Evolutionary conservation across 2,888 invertebrate species (phyloP).

Genomic region (Stegophylla sp.): DNA sequence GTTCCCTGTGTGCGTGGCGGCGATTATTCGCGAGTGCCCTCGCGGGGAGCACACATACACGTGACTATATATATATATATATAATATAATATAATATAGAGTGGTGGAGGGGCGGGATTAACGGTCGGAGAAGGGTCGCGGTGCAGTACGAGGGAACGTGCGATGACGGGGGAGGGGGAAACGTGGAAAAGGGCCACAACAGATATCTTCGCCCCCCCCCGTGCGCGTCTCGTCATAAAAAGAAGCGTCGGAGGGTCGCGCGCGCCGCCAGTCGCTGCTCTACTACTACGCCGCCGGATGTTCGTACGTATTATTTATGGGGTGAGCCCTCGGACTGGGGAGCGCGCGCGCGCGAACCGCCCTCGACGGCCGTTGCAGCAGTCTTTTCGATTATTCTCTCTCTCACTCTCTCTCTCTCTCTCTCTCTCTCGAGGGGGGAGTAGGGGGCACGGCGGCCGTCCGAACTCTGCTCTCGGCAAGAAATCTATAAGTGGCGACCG

Average conservation of each 20-base stretch:
- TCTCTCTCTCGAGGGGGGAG: neutral
- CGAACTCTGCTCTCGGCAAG: neutral
- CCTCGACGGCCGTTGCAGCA: neutral
- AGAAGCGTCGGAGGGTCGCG: neutral
- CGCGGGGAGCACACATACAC: neutral
- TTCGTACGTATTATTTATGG: neutral
- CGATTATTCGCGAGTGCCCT: slow-evolving; percentile 22
- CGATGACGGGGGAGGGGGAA: neutral
- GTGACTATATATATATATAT: neutral
- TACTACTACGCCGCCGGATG: neutral
- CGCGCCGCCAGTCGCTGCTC: too few relatives aligned
- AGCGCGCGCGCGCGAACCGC: neutral
- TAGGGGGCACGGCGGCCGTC: neutral
- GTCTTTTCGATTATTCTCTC: neutral
- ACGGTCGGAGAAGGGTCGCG: slow-evolving; percentile 4
- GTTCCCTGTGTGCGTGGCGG: neutral
- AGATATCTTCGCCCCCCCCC: neutral
- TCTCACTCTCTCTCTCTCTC: too few relatives aligned
- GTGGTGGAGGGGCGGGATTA: slow-evolving; percentile 21
- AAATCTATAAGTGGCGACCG: neutral
- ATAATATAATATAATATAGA: too few relatives aligned
- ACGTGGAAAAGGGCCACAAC: slow-evolving; percentile 9
- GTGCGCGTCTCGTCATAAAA: too few relatives aligned
- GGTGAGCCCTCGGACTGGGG: neutral
- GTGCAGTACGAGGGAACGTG: neutral